Percentiles rank a stretch among this genome's conserved stretches.
Evolutionary conservation across 2,797 vertebrate genomes (phyloP).

Genomic region (Megaceryle alcyon): DNA sequence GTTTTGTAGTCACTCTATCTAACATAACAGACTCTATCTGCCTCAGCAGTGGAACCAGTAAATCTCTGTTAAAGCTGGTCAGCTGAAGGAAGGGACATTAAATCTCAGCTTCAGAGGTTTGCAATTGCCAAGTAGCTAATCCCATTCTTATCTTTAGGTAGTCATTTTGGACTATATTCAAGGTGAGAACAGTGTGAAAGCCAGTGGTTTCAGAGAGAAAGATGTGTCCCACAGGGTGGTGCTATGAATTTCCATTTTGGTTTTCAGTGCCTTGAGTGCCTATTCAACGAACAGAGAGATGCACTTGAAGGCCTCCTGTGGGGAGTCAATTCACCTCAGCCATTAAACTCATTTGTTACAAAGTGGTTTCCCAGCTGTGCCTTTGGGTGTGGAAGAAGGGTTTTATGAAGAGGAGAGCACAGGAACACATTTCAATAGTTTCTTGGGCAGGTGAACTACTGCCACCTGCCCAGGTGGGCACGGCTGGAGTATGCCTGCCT

Average conservation of each 20-base stretch:
- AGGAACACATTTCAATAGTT: neutral
- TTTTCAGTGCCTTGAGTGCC: neutral
- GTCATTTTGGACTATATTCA: neutral
- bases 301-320: neutral
- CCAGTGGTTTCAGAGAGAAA: neutral
- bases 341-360: neutral
- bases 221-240: neutral
- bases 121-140: constrained; percentile 5
- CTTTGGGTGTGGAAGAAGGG: neutral
- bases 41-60: neutral
- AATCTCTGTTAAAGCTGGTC: neutral
- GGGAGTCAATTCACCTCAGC: neutral
- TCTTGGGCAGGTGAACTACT: neutral
- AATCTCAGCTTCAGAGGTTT: neutral
- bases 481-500: neutral
- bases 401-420: neutral
- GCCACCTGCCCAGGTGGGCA: neutral
- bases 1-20: neutral
- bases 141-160: neutral
- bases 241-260: neutral
- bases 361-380: neutral
- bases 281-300: neutral
- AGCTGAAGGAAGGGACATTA: constrained; percentile 1
- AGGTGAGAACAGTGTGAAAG: neutral
- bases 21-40: no score